phyloP scores from a whole-genome alignment of 37 sponge, comb jelly and placozoan species.

The Hexactinellida sp. region DNA sequence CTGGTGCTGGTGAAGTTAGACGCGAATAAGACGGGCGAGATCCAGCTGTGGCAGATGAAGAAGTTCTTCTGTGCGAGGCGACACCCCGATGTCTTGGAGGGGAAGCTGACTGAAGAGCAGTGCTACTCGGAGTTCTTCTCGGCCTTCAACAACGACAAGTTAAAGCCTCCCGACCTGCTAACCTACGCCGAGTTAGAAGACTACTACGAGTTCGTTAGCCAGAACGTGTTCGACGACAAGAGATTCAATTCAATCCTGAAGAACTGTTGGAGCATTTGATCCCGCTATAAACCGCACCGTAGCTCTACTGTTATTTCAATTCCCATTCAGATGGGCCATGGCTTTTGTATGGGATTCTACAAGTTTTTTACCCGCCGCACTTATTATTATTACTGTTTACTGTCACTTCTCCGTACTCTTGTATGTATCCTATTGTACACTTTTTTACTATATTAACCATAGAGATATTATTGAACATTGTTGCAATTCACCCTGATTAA shows the following conservation, averaged over 20 bases:
- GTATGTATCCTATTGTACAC: slow-evolving; percentile 10
- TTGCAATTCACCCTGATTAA: background rate
- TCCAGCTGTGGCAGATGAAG: slow-evolving; percentile 14
- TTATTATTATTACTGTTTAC: background rate
- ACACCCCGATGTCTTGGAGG: slow-evolving; percentile 4
- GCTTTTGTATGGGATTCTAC: background rate
- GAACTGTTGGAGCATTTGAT: background rate
- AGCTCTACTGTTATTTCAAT: background rate
- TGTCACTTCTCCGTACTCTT: slow-evolving; percentile 8
- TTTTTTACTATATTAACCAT: slow-evolving; percentile 9
- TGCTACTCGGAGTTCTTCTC: slow-evolving; percentile 11
- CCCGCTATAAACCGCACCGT: background rate
- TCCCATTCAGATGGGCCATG: background rate
- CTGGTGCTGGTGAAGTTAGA: background rate
- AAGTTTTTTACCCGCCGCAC: background rate
- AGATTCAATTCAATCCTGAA: background rate
- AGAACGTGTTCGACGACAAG: background rate
- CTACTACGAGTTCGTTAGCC: background rate
- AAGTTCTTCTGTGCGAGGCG: background rate
- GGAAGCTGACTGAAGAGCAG: background rate
- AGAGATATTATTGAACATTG: background rate
- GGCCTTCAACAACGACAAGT: background rate
- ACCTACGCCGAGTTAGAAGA: background rate
- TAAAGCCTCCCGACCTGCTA: background rate
- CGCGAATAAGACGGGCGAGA: background rate